Evolutionary conservation across 2,888 invertebrate species (phyloP), one percentile per base, ranked within the genome.

Genomic region (Pammene aurita): DNA sequence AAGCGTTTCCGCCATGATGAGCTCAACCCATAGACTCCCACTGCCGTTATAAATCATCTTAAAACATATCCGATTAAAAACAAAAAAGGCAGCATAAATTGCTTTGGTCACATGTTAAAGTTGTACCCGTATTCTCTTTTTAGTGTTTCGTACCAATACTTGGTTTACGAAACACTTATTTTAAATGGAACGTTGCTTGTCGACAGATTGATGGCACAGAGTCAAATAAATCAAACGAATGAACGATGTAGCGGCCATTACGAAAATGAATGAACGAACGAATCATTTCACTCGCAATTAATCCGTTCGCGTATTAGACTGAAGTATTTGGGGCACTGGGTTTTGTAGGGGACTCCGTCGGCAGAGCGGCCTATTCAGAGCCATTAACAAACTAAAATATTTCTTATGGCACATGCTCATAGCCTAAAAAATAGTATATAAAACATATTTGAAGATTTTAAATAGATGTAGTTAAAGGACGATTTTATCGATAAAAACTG

Each of bases 221-320:
- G 72, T 80, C 76, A 78, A 80, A 84, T 80, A 79, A 78, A 82
- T 76, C 72, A 76, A 71, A 77, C 34, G 58, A 34, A 60, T 52
- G 52, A 58, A 57, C 42, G 57, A 42, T 26, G 14, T 26, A 46
- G 35, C 38, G 18, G 48, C 46, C 16, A 48, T 61, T 61, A 35
- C 34, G 1, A 16, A 54, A 56, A 67, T 44, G 44, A 67, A 62
- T 62, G 61, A 61, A 62, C 56, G 56, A 16, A 55, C 55, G 67
- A 67, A 62, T 55, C 14, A 14, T 56, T 61, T 67, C 48, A 48
- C 16, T n/a, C 50, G 48, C 50, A 50, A 61, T 61, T 61, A 61
- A 48, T 48, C 16, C 38, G 9, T 42, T 11, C 42, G 18, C 18
- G 41, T 42, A n/a, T n/a, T 18, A n/a, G 42, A 7, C 0, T 14